phyloP scores from a whole-genome alignment of 2,888 invertebrate genomes.

The Herminia tarsipennalis region DNA sequence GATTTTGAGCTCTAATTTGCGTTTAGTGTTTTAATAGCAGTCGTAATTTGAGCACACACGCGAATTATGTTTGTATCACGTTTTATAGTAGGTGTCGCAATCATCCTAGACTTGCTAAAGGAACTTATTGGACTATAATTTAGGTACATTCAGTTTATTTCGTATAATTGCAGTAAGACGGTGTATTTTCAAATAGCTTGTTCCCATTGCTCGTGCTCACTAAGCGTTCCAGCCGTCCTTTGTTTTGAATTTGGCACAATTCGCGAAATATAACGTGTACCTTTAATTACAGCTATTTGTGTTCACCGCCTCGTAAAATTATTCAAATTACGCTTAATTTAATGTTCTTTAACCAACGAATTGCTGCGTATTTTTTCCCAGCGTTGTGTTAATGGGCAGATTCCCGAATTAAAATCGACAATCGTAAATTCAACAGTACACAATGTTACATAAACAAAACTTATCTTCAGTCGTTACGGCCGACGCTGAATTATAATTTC shows the following conservation, averaged over 20 bases:
- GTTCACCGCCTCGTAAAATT: conserved; percentile 77
- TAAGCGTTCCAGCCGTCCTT: conserved; percentile 40
- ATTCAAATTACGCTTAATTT: conserved; percentile 79
- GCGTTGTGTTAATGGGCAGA: conserved; percentile 71
- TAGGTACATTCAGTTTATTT: background rate
- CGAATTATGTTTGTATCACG: no score
- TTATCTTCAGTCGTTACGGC: conserved; percentile 68
- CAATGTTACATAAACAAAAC: conserved; percentile 72
- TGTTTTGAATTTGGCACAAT: conserved; percentile 57
- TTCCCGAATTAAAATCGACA: conserved; percentile 72
- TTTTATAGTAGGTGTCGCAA: no score
- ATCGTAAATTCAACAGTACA: conserved; percentile 65
- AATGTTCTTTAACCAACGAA: conserved; percentile 75
- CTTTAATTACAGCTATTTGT: conserved; percentile 77
- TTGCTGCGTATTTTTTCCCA: conserved; percentile 70
- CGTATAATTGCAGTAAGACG: conserved; percentile 8
- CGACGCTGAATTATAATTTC: conserved; percentile 59
- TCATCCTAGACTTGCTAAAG: no score
- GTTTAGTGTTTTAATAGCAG: no score
- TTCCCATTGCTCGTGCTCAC: conserved; percentile 45
- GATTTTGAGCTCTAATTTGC: conserved; percentile 30
- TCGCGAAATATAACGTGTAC: conserved; percentile 58
- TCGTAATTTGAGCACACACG: no score
- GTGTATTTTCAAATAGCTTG: conserved; percentile 16
- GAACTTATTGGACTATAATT: no score